phyloP scores from a whole-genome alignment of 2,113 vertebrate genomes.

The Tragulus kanchil region DNA sequence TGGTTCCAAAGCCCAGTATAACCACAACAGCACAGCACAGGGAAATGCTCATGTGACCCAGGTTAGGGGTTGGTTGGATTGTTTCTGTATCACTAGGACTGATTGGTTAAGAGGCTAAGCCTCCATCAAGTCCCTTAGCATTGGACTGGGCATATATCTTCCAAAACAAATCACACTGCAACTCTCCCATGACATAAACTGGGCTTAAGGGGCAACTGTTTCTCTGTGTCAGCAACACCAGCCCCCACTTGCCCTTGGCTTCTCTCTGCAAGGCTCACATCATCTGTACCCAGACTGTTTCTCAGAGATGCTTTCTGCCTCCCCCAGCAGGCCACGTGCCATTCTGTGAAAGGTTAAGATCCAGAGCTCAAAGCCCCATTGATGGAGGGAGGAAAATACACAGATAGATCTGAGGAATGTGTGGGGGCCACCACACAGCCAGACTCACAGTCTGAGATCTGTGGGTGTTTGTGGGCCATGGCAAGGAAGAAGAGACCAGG shows the following conservation, averaged over 20 bases:
- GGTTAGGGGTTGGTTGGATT: neutral
- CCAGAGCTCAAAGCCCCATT: constrained; percentile 34
- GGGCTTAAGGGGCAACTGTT: neutral
- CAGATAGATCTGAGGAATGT: constrained; percentile 46
- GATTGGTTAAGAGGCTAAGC: neutral
- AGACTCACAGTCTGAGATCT: neutral
- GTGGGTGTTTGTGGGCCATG: neutral
- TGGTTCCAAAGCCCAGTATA: neutral
- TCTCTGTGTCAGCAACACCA: constrained; percentile 2
- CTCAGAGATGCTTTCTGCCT: constrained; percentile 59
- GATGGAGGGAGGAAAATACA: constrained; percentile 55
- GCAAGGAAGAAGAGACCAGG: neutral
- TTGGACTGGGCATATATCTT: neutral
- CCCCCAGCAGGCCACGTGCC: neutral
- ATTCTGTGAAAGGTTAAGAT: constrained; percentile 76
- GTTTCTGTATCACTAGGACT: neutral
- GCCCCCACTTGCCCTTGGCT: constrained; percentile 54
- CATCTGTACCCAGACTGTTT: constrained; percentile 57
- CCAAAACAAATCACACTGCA: neutral
- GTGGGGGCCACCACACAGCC: constrained; percentile 19
- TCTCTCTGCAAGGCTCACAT: constrained; percentile 58
- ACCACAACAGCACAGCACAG: neutral
- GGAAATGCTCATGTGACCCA: rapidly evolving
- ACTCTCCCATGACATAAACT: neutral
- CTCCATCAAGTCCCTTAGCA: neutral